phyloP scores from a whole-genome alignment of 2,888 invertebrate genomes.

The Nebria brevicollis region DNA sequence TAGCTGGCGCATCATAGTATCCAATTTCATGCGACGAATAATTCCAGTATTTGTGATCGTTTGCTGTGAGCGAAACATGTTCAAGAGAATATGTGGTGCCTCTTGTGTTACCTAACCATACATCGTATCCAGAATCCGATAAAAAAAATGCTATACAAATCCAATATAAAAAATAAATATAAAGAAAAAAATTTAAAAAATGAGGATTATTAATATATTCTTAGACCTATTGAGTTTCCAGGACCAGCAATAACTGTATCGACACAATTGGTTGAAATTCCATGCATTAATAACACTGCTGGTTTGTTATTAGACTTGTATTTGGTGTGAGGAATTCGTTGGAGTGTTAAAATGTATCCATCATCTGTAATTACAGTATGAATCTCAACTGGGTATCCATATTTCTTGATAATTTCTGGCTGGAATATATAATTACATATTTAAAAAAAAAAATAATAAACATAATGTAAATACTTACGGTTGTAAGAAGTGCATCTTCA shows the following conservation, averaged over 20 bases:
- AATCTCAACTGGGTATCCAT: conserved; percentile 62
- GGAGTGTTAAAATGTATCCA: conserved; percentile 68
- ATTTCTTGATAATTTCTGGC: conserved; percentile 61
- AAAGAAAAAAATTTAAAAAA: too few relatives aligned
- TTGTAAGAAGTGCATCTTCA: background rate
- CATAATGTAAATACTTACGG: background rate
- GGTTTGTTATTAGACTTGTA: conserved; percentile 52
- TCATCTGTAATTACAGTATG: conserved; percentile 65
- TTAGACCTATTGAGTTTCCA: conserved; percentile 62
- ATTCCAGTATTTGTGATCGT: conserved; percentile 57
- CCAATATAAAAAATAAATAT: too few relatives aligned
- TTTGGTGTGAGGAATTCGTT: conserved; percentile 65
- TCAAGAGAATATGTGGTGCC: conserved; percentile 69
- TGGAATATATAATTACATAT: conserved; percentile 49
- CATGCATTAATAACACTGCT: conserved; percentile 66
- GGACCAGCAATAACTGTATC: conserved; percentile 67
- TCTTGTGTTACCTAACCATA: conserved; percentile 70
- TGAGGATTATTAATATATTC: background rate
- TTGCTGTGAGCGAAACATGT: conserved; percentile 60
- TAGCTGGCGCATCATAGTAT: conserved; percentile 79
- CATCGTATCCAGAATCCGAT: conserved; percentile 63
- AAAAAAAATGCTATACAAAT: conserved; percentile 56
- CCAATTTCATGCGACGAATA: conserved; percentile 84
- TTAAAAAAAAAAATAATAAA: too few relatives aligned
- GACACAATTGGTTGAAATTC: conserved; percentile 65